Evolutionary conservation across 2,888 invertebrate species (phyloP), one percentile per base, ranked within the genome.

Genomic region (Lapara coniferarum): DNA sequence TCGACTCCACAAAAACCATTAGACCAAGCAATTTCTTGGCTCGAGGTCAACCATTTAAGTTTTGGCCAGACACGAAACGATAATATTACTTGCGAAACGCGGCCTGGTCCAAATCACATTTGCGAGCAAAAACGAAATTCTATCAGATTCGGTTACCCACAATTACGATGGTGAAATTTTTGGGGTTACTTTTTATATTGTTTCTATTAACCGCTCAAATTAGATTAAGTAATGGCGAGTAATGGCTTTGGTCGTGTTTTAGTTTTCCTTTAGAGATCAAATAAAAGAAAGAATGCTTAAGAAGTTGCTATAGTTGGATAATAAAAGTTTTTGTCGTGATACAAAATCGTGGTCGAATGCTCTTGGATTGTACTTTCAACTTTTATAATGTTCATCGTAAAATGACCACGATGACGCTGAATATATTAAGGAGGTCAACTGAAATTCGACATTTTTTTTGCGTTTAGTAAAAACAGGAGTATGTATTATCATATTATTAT

Each of bases 41-140:
- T 80, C 90, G 89, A 90, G 91, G 91, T 91, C 91, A 87, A 84
- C 81, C 80, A 84, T 85, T 88, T 86, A 85, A 88, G 85, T 89
- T 89, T 90, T 88, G 88, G 89, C 85, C 78, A 86, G 88, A 88
- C 90, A 90, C 90, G 89, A 88, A 85, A 85, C 85, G 81, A 86
- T 88, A 89, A 88, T 88, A 89, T 88, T 87, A 85, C 81, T 92
- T 92, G 85, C 91, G 82, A 90, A 92, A 90, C 91, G 91, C 88
- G 80, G 81, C 80, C 78, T 81, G 82, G 82, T 81, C 83, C 79
- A 82, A 89, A 85, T 85, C 87, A 88, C 88, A 89, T 86, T 89
- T 79, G 84, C 76, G 77, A 76, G 77, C 81, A 85, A 86, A 85
- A 89, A 85, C 80, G 81, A 81, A 89, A 86, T 83, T 86, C 80